Percentiles rank a stretch among this genome's conserved stretches.
These are phyloP conservation scores for Scyliorhinus canicula DNA, from an alignment of 2,797 vertebrate species.

Conservation along the genomic window DNA sequence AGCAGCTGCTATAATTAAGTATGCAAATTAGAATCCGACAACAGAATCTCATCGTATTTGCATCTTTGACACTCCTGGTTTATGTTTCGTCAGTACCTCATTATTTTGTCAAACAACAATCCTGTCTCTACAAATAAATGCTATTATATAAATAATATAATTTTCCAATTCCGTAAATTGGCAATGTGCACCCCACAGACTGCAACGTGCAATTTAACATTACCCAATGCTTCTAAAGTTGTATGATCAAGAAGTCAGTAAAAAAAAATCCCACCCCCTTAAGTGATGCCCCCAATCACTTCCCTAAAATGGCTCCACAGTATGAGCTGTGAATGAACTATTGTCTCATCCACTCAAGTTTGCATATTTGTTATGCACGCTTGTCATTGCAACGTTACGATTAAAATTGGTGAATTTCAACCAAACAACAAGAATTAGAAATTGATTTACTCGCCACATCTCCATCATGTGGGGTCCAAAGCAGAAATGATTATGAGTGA, in stretches of 20 bases:
- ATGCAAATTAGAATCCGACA: not conserved
- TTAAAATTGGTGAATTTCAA: not conserved
- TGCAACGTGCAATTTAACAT: not conserved
- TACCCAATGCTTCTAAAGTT: not conserved
- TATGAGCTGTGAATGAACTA: not conserved
- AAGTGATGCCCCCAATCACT: not conserved
- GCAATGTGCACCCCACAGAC: not conserved
- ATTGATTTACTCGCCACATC: not conserved
- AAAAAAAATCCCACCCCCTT: not conserved
- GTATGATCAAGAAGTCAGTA: not conserved
- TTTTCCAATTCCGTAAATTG: slow-evolving; percentile 5
- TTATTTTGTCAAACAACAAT: slow-evolving; percentile 10
- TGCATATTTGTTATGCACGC: no score
- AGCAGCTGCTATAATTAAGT: slow-evolving; percentile 18
- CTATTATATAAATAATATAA: not conserved
- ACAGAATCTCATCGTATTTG: not conserved
- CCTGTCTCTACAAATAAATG: not conserved
- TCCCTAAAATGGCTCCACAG: not conserved
- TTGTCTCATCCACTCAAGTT: not conserved
- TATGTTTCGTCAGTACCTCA: not conserved
- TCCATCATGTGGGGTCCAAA: not conserved
- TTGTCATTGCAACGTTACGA: not conserved
- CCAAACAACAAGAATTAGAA: not conserved
- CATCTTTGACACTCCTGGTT: not conserved
- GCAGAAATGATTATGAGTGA: not conserved